phyloP scores from a whole-genome alignment of 2,888 invertebrate genomes.

The Imbricaverruca yamaguchii region DNA sequence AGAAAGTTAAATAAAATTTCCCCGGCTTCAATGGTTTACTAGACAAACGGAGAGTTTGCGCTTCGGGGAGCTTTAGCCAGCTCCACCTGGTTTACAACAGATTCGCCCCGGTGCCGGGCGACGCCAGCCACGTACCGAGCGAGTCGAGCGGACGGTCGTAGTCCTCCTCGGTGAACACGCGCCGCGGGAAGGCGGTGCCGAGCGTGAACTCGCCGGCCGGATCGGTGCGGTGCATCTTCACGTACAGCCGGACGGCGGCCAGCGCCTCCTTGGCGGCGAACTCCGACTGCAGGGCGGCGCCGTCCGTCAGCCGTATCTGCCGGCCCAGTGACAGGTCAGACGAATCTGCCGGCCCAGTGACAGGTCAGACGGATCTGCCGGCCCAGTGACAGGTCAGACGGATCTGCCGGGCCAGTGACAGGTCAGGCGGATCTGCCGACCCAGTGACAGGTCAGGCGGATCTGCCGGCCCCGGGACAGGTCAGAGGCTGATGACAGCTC shows the following conservation, averaged over 20 bases:
- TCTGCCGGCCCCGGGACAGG: not conserved
- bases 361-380: not conserved
- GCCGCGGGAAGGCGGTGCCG: slow-evolving; percentile 87
- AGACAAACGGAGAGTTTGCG: too few relatives aligned
- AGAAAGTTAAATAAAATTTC: too few relatives aligned
- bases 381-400: not conserved
- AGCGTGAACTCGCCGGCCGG: slow-evolving; percentile 56
- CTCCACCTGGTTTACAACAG: too few relatives aligned
- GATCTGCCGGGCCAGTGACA: slow-evolving; percentile 48
- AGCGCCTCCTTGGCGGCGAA: slow-evolving; percentile 82
- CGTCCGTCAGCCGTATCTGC: slow-evolving; percentile 68
- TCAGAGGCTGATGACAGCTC: too few relatives aligned
- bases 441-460: slow-evolving; percentile 16
- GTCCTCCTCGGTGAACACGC: slow-evolving; percentile 75
- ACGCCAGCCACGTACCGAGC: slow-evolving; percentile 54
- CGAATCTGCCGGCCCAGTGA: slow-evolving; percentile 1
- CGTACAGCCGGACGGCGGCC: slow-evolving; percentile 79
- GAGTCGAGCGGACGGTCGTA: slow-evolving; percentile 77
- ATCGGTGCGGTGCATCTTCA: slow-evolving; percentile 74
- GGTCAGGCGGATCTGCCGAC: too few relatives aligned
- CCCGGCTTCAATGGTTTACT: too few relatives aligned
- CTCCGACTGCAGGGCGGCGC: slow-evolving; percentile 60
- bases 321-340: not conserved
- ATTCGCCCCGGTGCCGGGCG: too few relatives aligned
- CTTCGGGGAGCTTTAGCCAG: too few relatives aligned